These are phyloP conservation scores for Characodon lateralis DNA, from an alignment of 2,797 vertebrate species.

Conservation along the genomic window DNA sequence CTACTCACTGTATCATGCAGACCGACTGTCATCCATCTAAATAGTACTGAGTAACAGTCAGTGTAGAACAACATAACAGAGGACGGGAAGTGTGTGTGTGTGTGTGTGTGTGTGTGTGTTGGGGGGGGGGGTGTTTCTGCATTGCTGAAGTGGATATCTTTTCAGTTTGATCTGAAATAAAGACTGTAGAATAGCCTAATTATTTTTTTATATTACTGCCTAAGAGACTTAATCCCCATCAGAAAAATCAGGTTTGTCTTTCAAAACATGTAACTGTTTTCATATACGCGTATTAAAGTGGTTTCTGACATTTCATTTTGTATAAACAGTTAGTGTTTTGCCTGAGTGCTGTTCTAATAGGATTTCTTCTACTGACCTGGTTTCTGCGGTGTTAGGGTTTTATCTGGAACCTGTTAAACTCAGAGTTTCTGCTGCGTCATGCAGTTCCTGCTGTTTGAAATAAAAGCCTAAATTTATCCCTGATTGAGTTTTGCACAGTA, in stretches of 20 bases:
- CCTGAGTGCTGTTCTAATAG: conserved; percentile 24
- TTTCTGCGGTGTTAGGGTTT: conserved; percentile 22
- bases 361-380: conserved; percentile 35
- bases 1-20: conserved; percentile 19
- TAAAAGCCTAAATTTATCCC: not conserved
- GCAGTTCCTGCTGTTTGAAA: not conserved
- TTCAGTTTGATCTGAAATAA: not conserved
- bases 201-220: not conserved
- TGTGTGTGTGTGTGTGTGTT: too few species aligned
- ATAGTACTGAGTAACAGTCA: not conserved
- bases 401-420: conserved; percentile 15
- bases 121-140: not conserved
- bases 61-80: not conserved
- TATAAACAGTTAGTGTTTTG: not conserved
- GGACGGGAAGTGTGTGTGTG: not conserved
- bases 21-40: conserved; percentile 22
- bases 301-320: not conserved
- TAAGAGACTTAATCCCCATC: not conserved
- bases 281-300: not conserved
- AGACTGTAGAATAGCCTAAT: not conserved
- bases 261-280: not conserved
- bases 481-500: not conserved
- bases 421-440: not conserved
- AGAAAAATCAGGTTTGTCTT: not conserved
- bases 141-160: not conserved